These are phyloP conservation scores for Chouioia cunea DNA, from an alignment of 2,888 invertebrate genomes.

Conservation along the genomic window DNA sequence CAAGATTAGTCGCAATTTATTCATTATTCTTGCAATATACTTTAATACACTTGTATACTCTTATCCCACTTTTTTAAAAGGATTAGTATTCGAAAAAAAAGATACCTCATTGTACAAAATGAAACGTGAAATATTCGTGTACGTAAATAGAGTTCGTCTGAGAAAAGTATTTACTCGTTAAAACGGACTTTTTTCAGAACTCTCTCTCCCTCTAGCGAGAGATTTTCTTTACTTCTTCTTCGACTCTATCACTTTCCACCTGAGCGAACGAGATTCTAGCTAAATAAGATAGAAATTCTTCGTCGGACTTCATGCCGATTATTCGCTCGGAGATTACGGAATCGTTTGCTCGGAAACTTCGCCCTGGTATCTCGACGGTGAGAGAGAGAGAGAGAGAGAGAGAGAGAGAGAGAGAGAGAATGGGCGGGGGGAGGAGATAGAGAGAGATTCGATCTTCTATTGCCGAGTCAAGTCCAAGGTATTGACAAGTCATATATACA, in stretches of 20 bases:
- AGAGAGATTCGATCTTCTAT: neutral
- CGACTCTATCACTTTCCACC: conserved; percentile 26
- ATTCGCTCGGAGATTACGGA: conserved; percentile 32
- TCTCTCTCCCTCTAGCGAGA: neutral
- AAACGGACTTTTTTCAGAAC: conserved; percentile 14
- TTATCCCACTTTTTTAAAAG: no score
- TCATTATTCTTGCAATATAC: no score
- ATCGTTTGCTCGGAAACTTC: conserved; percentile 37
- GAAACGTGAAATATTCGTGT: neutral
- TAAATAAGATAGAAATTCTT: conserved; percentile 39
- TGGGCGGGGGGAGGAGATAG: neutral
- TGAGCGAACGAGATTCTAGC: conserved; percentile 8
- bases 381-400: neutral
- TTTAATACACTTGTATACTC: no score
- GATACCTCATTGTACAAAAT: conserved; percentile 13
- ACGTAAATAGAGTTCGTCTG: neutral
- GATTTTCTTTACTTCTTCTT: neutral
- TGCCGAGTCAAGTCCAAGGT: neutral
- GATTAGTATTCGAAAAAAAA: neutral
- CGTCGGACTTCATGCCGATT: conserved; percentile 27
- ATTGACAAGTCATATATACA: conserved; percentile 1
- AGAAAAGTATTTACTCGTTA: conserved; percentile 33
- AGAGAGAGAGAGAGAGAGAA: neutral
- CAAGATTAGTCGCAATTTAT: no score
- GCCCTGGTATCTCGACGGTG: conserved; percentile 10